Evolutionary conservation across 2,888 invertebrate species (phyloP), one percentile per base, ranked within the genome.

Genomic region (Drosophila anceps): DNA sequence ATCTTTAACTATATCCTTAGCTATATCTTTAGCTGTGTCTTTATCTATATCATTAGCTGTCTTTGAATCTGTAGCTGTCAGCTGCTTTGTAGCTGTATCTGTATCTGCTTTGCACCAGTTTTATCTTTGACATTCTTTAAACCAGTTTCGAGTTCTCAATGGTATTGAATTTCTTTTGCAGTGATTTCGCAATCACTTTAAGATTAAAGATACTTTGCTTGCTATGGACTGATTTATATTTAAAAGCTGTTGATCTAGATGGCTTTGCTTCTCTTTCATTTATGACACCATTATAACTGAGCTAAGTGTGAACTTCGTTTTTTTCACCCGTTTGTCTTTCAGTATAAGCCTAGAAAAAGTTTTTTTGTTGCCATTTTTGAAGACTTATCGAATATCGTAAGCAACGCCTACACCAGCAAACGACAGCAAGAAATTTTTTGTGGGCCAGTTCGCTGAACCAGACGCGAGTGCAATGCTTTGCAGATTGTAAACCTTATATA

Each of bases 361-460:
- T 53, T 53, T 15, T 24, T 35, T n/a, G n/a, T n/a, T 15, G 15
- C 0, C 5, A 15, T 24, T 15, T 35, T 13, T 2, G n/a, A 35
- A 37, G 18, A 29, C 6, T 4, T 39, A 8, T 41, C 18, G 12
- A 18, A 55, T 29, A 29, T 15, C 55, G 13, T 41, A 39, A 41
- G 29, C 39, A 27, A 41, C 39, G 29, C 55, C 55, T n/a, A 41
- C 29, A 39, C 13, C 27, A 31, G 4, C 27, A n/a, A 29, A 24
- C 27, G 24, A 37, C n/a, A 37, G 9, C 18, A 3, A 33, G 6
- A 27, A 31, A 7, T 24, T 20, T 24, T 20, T 46, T 33, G 27
- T 43, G 8, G 61, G 43, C 12, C 33, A 44, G 62, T 63, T 63
- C 44, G 44, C 53, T 60, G 60, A 60, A 60, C 58, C 35, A 37